Evolutionary conservation across 2,888 invertebrate species (phyloP).

Genomic region (Drosophila nr. fundita): DNA sequence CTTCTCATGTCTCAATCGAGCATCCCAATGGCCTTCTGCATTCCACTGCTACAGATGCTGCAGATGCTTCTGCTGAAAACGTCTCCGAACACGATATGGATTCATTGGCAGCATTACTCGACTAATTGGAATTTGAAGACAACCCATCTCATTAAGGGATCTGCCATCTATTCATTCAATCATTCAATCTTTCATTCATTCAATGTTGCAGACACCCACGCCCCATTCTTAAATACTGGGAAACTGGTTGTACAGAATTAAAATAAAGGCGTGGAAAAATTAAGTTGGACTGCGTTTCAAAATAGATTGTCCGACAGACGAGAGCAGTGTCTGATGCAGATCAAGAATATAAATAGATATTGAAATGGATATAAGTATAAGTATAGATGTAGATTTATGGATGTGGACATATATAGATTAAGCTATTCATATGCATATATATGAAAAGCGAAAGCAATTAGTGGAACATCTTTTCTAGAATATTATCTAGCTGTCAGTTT

Average conservation of each 20-base stretch:
- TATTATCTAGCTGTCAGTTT: not conserved
- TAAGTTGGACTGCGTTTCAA: not conserved
- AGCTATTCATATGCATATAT: not conserved
- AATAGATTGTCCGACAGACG: not conserved
- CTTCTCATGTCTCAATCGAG: conserved; percentile 21
- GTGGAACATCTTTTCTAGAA: not conserved
- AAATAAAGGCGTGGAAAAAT: not conserved
- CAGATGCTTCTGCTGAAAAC: too few relatives aligned
- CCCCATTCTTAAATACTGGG: not conserved
- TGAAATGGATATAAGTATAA: not conserved
- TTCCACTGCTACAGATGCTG: not conserved
- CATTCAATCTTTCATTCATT: not conserved
- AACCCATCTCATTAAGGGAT: not conserved
- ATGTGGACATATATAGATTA: not conserved
- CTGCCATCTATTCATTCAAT: not conserved
- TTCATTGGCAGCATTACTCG: not conserved
- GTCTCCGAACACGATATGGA: too few relatives aligned
- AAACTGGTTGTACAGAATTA: not conserved
- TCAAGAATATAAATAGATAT: not conserved
- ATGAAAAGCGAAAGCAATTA: not conserved
- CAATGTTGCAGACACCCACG: not conserved
- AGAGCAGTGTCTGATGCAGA: not conserved
- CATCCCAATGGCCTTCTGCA: conserved; percentile 24
- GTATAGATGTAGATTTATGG: not conserved
- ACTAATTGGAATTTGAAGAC: not conserved